phyloP scores from a whole-genome alignment of 1,140 invertebrate genomes.

The Lysiphlebus fabarum region DNA sequence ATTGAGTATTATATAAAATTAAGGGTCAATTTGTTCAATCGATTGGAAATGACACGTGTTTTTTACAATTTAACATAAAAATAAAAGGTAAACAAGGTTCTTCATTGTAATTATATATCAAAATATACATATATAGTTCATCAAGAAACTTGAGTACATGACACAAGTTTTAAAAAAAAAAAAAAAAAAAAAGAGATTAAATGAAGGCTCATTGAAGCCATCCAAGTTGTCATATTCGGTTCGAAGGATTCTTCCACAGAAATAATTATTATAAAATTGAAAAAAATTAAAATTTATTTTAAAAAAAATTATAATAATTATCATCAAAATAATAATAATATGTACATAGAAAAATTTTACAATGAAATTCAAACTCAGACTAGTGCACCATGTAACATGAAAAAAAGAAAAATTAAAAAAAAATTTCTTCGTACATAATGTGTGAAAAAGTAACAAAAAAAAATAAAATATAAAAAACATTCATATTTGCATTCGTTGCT shows the following conservation, averaged over 20 bases:
- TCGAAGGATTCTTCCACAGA: no score
- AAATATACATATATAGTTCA: neutral
- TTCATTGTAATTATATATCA: conserved; percentile 35
- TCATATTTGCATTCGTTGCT: conserved; percentile 19
- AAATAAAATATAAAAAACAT: conserved; percentile 11
- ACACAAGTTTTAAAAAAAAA: conserved; percentile 13
- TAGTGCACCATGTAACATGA: conserved; percentile 4
- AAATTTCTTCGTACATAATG: conserved; percentile 5
- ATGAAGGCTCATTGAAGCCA: conserved; percentile 5
- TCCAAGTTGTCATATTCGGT: neutral
- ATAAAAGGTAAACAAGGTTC: conserved; percentile 17
- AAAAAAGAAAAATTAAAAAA: neutral
- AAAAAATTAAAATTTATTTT: no score
- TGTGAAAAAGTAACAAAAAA: neutral
- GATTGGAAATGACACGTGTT: conserved; percentile 48
- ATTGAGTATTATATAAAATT: neutral
- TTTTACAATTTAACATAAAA: conserved; percentile 36
- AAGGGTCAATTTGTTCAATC: conserved; percentile 32
- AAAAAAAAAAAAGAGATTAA: conserved; percentile 18
- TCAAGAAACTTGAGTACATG: conserved; percentile 24
- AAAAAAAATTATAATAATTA: neutral
- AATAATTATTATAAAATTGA: no score
- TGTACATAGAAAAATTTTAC: conserved; percentile 1
- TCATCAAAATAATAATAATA: neutral
- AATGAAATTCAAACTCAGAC: conserved; percentile 13